Conservation (phyloP, 2,888 invertebrate genomes). For the Andrena dorsata region DNA sequence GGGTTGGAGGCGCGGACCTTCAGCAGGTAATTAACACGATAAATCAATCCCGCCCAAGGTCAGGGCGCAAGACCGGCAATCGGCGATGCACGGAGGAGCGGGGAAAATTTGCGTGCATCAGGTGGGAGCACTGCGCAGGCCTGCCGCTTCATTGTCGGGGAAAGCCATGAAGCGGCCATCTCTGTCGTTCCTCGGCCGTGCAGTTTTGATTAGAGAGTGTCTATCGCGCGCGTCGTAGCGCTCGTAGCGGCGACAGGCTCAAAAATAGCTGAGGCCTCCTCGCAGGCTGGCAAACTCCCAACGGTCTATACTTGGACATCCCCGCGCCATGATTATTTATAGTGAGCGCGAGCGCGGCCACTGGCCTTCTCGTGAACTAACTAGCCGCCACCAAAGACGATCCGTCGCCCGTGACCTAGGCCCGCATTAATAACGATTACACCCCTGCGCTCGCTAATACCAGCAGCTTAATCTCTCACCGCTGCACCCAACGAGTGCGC, state of each 20-base stretch:
- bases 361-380: slow-evolving; percentile 87
- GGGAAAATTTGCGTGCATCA: slow-evolving; percentile 10
- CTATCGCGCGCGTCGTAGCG: slow-evolving; percentile 75
- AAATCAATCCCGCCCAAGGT: slow-evolving; percentile 65
- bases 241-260: slow-evolving; percentile 82
- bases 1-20: neutral
- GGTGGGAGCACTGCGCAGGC: slow-evolving; percentile 23
- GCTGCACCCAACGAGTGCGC: neutral
- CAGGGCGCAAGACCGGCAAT: slow-evolving; percentile 53
- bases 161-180: slow-evolving; percentile 52
- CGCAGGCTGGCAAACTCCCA: slow-evolving; percentile 90
- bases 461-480: slow-evolving; percentile 39
- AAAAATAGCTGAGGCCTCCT: slow-evolving; percentile 84
- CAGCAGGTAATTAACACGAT: slow-evolving; percentile 55
- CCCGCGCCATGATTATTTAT: slow-evolving; percentile 90
- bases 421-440: slow-evolving; percentile 83
- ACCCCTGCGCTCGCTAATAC: slow-evolving; percentile 57
- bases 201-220: slow-evolving; percentile 73
- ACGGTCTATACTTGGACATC: slow-evolving; percentile 96
- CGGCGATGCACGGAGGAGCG: slow-evolving; percentile 18
- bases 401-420: slow-evolving; percentile 86
- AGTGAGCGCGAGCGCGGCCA: slow-evolving; percentile 87
- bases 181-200: slow-evolving; percentile 52
- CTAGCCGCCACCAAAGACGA: slow-evolving; percentile 83
- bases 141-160: slow-evolving; percentile 19